Evolutionary conservation across 2,113 vertebrate species (phyloP), one percentile per base, ranked within the genome.

Genomic region (Chaetorhynchus papuensis): DNA sequence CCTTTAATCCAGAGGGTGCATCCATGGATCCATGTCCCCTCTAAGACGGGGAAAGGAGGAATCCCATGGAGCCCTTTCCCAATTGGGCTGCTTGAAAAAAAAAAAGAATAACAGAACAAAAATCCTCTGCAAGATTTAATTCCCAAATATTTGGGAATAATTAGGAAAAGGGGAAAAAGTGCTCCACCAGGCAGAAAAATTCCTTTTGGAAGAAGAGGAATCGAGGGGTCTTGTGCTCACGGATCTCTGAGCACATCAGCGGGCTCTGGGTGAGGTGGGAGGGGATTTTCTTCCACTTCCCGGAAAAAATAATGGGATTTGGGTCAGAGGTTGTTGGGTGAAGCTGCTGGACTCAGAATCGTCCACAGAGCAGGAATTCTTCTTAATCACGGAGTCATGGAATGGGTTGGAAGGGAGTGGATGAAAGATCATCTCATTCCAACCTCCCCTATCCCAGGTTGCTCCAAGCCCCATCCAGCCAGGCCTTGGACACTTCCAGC

Each of bases 51-150:
- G 74, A 37, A 9, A 10, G 69, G 47, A 52, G 71, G 37, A 80
- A 66, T 49, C 9, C 26, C 1, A 1, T 10, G 10, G 76, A 72
- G n/a, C 10, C 19, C 37, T 54, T 45, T 52, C n/a, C 8, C 0
- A 0, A 6, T 0, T 30, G 41, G 15, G 2, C 30, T 52, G 45
- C 69, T 47, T 45, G 33, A n/a, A n/a, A 23, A 21, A 23, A 13
- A n/a, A n/a, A 19, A 35, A 27, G 2, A 47, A 20, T 0, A 37
- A 35, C 1, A 30, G 8, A 63, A 37, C 10, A 42, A 53, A 69
- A 76, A 35, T 35, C 17, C 7, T 52, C 0, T 0, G 26, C 20
- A 37, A 24, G 10, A 4, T 44, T 76, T 59, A 15, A 19, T 19
- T 11, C 41, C 41, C 41, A 45, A 86, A 53, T 74, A 37, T 85